Evolutionary conservation across 2,113 vertebrate genomes (phyloP).

Genomic region (Bubo blakistoni): DNA sequence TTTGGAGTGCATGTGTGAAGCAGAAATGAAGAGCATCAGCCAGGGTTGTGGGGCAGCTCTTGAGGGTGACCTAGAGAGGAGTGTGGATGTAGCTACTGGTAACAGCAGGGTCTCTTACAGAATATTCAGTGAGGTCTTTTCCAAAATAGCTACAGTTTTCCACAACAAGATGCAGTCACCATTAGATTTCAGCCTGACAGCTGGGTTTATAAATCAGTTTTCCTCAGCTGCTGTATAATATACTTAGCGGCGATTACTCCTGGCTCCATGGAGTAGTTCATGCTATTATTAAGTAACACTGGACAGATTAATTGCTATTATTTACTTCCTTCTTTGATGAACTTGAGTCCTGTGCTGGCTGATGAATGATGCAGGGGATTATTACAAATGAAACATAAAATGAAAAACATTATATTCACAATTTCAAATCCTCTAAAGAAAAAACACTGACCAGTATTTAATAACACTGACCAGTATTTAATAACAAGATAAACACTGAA

Average conservation of each 20-base stretch:
- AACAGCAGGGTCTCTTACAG: not conserved
- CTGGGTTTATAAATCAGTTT: slow-evolving; percentile 27
- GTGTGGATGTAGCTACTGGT: not conserved
- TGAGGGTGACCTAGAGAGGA: not conserved
- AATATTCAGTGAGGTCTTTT: not conserved
- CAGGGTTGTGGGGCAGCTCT: not conserved
- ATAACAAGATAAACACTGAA: not conserved
- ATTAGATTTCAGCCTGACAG: not conserved
- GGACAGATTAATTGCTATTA: slow-evolving; percentile 37
- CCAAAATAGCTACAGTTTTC: not conserved
- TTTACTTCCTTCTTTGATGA: slow-evolving; percentile 35
- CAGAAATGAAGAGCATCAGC: not conserved
- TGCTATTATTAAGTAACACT: not conserved
- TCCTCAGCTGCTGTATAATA: not conserved
- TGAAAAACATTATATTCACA: not conserved
- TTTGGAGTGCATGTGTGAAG: not conserved
- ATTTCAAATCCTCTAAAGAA: not conserved
- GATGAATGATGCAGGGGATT: not conserved
- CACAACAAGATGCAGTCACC: not conserved
- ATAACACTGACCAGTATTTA: not conserved
- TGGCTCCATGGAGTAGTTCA: not conserved
- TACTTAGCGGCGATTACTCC: not conserved
- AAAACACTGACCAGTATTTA: not conserved
- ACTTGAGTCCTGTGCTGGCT: not conserved
- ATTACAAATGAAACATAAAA: not conserved